Evolutionary conservation across 1,140 invertebrate genomes (phyloP).

Genomic region (Pseudobourletiella spinata): DNA sequence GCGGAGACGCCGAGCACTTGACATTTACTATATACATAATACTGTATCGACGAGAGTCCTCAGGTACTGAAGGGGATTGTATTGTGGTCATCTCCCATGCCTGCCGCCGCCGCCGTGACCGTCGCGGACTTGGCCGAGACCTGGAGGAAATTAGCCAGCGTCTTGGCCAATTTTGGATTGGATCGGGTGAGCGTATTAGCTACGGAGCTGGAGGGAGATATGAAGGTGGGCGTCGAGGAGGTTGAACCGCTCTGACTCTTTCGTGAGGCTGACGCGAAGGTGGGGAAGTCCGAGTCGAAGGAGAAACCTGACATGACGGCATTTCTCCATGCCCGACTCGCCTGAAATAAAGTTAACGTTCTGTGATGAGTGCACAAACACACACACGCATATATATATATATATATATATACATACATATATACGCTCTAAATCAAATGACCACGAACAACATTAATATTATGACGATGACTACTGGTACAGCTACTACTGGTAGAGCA

Average conservation of each 20-base stretch:
- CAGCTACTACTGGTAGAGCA: background rate
- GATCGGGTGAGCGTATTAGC: background rate
- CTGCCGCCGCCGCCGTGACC: too few relatives aligned
- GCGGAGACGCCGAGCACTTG: too few relatives aligned
- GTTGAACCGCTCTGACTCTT: background rate
- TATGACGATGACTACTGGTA: background rate
- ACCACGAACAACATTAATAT: background rate
- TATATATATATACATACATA: background rate
- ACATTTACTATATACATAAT: too few relatives aligned
- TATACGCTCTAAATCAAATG: background rate
- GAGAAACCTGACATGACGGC: background rate
- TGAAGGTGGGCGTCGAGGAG: background rate
- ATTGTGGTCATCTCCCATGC: too few relatives aligned
- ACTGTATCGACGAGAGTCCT: too few relatives aligned
- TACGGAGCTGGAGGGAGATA: background rate
- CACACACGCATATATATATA: background rate
- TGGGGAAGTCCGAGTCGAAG: background rate
- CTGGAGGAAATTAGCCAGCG: background rate
- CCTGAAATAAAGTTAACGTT: background rate
- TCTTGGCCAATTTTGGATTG: conserved; percentile 3
- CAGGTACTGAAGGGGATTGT: too few relatives aligned
- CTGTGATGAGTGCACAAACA: background rate
- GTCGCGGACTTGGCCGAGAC: background rate
- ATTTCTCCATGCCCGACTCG: conserved; percentile 5
- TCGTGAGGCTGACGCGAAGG: background rate